phyloP scores from a whole-genome alignment of 2,113 vertebrate genomes.

The Hepsetus odoe region DNA sequence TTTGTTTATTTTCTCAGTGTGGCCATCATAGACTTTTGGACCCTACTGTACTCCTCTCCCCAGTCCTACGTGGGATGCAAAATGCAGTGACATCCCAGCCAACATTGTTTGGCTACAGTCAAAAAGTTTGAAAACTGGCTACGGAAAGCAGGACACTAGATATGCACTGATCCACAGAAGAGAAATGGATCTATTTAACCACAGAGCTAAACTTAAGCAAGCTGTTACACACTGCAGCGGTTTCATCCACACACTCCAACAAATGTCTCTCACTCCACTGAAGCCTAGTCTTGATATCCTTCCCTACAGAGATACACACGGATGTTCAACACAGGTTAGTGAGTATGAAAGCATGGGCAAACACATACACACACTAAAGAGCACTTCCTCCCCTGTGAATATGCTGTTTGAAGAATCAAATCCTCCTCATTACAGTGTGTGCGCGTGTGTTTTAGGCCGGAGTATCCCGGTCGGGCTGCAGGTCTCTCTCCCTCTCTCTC shows the following conservation, averaged over 20 bases:
- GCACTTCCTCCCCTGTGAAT: slow-evolving; percentile 65
- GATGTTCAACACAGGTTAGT: slow-evolving; percentile 26
- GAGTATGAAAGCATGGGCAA: slow-evolving; percentile 9
- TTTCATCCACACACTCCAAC: slow-evolving; percentile 1
- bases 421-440: slow-evolving; percentile 84
- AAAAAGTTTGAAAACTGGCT: too few relatives aligned
- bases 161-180: not conserved
- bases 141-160: too few relatives aligned
- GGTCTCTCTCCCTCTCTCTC: slow-evolving; percentile 78
- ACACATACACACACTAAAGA: slow-evolving; percentile 49
- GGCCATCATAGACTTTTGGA: too few relatives aligned
- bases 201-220: not conserved
- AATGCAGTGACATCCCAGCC: too few relatives aligned
- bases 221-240: not conserved
- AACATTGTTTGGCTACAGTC: too few relatives aligned
- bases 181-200: not conserved
- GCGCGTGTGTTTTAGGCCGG: slow-evolving; percentile 73
- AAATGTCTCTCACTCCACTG: not conserved
- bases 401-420: slow-evolving; percentile 88
- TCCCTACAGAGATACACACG: slow-evolving; percentile 18
- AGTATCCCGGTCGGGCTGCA: slow-evolving; percentile 91
- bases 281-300: slow-evolving; percentile 8
- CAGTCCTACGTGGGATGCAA: too few relatives aligned
- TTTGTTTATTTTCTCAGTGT: too few relatives aligned
- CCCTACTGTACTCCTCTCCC: too few relatives aligned